These are phyloP conservation scores for Arrhamphus sclerolepis DNA, from an alignment of 2,797 vertebrate species.

Conservation along the genomic window DNA sequence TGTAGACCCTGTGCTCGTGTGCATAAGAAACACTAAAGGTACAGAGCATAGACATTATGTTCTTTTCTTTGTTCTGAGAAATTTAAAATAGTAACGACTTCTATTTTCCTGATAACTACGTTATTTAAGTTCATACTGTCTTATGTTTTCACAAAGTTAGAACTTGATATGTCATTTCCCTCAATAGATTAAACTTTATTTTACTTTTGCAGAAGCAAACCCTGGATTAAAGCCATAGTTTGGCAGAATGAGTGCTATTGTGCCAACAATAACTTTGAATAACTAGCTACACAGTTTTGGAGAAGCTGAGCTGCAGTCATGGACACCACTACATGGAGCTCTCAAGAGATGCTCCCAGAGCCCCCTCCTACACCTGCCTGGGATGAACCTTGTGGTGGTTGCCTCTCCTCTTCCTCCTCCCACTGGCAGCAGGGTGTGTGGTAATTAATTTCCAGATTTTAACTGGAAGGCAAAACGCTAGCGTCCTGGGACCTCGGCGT, in stretches of 20 bases:
- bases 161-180: too few species aligned
- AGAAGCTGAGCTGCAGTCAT: constrained; percentile 32
- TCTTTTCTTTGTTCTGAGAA: too few species aligned
- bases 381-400: constrained; percentile 57
- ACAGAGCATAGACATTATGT: too few species aligned
- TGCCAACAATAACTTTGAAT: constrained; percentile 13
- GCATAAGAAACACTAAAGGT: too few species aligned
- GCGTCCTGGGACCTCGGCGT: constrained; percentile 75
- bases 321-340: constrained; percentile 24
- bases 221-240: neutral
- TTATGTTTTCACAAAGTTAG: too few species aligned
- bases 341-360: constrained; percentile 43
- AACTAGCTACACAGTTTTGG: constrained; percentile 20
- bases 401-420: constrained; percentile 72
- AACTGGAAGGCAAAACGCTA: constrained; percentile 82
- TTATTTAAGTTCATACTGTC: too few species aligned
- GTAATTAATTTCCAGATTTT: constrained; percentile 88
- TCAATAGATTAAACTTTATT: too few species aligned
- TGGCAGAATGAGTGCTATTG: constrained; percentile 5
- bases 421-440: constrained; percentile 78
- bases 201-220: neutral
- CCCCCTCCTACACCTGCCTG: constrained; percentile 67
- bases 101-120: too few species aligned
- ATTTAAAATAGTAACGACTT: too few species aligned
- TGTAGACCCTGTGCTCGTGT: too few species aligned